Evolutionary conservation across 2,888 invertebrate genomes (phyloP).

Genomic region (Melitaea athalia): DNA sequence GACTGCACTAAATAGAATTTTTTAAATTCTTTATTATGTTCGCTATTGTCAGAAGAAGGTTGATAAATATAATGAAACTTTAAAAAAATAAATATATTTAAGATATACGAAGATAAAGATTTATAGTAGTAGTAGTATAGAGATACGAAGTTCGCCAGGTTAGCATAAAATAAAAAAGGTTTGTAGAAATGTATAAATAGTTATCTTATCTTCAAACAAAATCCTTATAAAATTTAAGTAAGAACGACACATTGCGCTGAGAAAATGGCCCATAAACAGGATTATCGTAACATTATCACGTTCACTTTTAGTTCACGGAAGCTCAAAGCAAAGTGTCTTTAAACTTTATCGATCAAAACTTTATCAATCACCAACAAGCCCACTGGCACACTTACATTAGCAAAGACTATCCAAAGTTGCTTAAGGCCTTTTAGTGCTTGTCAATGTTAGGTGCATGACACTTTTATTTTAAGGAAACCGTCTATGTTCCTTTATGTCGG

Average conservation of each 20-base stretch:
- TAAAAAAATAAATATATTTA: too few species aligned
- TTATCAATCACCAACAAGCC: slow-evolving; percentile 62
- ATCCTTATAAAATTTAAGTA: background rate
- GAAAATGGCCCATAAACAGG: background rate
- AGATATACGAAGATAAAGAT: too few species aligned
- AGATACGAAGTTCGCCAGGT: too few species aligned
- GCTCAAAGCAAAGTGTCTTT: slow-evolving; percentile 46
- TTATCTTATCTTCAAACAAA: background rate
- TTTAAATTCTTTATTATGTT: too few species aligned
- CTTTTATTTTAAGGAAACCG: background rate
- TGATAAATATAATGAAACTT: too few species aligned
- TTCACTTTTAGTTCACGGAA: slow-evolving; percentile 6
- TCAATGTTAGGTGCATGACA: background rate
- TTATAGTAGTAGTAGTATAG: too few species aligned
- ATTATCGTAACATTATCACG: slow-evolving; percentile 6
- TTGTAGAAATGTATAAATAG: too few species aligned
- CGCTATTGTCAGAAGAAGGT: too few species aligned
- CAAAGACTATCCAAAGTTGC: background rate
- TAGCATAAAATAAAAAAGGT: too few species aligned
- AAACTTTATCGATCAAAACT: slow-evolving; percentile 75
- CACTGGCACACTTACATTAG: slow-evolving; percentile 32
- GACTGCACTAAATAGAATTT: too few species aligned
- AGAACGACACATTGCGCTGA: background rate
- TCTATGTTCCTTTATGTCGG: too few species aligned
- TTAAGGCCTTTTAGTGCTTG: background rate